These are phyloP conservation scores for Arvicanthis niloticus DNA, from an alignment of 2,113 vertebrate species.

Conservation along the genomic window DNA sequence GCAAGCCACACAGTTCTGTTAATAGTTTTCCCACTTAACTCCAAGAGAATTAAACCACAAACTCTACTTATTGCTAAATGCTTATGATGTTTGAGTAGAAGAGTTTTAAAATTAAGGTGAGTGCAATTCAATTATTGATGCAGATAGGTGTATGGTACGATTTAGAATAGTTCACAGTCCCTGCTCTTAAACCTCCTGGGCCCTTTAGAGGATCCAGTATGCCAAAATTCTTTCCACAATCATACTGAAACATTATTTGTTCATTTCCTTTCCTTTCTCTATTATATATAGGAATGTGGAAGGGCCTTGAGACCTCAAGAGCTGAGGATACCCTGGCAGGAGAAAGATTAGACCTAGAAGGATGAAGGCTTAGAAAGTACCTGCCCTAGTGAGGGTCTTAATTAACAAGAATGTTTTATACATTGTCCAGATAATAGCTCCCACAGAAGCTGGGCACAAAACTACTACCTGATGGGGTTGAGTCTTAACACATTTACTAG, in stretches of 20 bases:
- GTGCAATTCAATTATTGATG: background rate
- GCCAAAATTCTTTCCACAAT: constrained; percentile 1
- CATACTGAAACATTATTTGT: background rate
- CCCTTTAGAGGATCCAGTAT: background rate
- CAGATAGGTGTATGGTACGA: background rate
- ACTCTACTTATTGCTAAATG: background rate
- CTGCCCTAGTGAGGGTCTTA: background rate
- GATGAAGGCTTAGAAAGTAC: background rate
- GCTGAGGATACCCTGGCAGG: background rate
- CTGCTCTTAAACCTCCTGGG: background rate
- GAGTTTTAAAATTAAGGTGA: constrained; percentile 16
- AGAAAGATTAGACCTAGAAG: background rate
- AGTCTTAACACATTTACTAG: constrained; percentile 69
- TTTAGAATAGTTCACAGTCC: background rate
- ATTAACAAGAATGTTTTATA: constrained; percentile 50
- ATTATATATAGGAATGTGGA: background rate
- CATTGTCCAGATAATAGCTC: constrained; percentile 34
- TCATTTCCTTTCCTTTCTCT: background rate
- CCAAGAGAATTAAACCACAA: constrained; percentile 46
- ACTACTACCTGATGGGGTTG: constrained; percentile 52
- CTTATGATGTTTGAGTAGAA: background rate
- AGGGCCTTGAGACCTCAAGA: background rate
- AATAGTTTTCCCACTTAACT: background rate
- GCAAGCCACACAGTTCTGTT: background rate
- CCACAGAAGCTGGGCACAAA: constrained; percentile 71